phyloP scores from a whole-genome alignment of 1,140 invertebrate species.

The Dendroctonus valens region DNA sequence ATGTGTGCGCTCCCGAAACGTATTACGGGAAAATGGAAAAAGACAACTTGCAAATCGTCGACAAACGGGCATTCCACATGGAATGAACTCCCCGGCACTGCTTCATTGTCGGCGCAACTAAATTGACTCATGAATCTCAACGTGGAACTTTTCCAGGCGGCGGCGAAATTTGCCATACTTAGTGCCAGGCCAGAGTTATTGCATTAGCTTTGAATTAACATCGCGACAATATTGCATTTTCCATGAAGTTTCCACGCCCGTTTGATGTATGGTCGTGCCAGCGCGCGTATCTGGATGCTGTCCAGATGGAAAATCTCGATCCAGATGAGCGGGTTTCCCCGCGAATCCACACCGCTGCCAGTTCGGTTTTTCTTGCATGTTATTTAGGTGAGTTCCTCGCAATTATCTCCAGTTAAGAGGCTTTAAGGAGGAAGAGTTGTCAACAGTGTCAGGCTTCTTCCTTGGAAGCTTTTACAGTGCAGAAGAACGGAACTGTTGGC shows the following conservation, averaged over 20 bases:
- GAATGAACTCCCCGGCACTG: constrained; percentile 41
- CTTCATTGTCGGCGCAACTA: constrained; percentile 46
- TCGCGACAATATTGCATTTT: constrained; percentile 30
- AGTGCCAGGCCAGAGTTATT: constrained; percentile 35
- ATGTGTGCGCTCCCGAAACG: not conserved
- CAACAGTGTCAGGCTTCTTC: too few species aligned
- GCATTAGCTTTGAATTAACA: constrained; percentile 33
- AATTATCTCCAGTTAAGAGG: too few species aligned
- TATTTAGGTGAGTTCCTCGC: not conserved
- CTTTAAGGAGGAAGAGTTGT: too few species aligned
- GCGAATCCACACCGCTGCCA: too few species aligned
- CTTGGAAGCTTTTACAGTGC: too few species aligned
- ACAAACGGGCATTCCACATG: constrained; percentile 11
- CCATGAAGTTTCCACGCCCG: constrained; percentile 16
- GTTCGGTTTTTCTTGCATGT: too few species aligned
- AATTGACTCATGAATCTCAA: constrained; percentile 48
- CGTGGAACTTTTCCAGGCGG: constrained; percentile 38
- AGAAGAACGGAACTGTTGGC: too few species aligned
- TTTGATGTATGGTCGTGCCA: constrained; percentile 10
- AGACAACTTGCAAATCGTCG: constrained; percentile 8
- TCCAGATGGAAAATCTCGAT: not conserved
- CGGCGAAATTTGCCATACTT: constrained; percentile 31
- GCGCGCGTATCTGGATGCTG: constrained; percentile 1
- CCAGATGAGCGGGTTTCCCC: too few species aligned
- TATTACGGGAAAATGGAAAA: not conserved